A percentile compares a stretch with the other conserved stretches of the same genome.
Conservation (phyloP, 2,113 vertebrate species). For the Electrona antarctica region DNA sequence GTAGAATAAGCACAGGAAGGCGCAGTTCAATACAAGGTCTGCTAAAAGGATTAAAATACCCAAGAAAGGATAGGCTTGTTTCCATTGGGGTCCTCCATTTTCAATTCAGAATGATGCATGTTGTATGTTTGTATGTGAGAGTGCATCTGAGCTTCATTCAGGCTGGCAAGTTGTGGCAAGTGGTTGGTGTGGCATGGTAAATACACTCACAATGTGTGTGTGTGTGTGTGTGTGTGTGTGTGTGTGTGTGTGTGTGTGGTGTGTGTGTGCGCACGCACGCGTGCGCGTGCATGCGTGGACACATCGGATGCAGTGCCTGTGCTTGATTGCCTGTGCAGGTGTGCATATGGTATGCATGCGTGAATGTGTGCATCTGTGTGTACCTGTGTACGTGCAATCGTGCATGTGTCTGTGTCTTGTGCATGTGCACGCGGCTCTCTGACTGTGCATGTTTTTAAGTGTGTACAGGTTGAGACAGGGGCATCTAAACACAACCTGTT, state of each 20-base stretch:
- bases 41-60: too few relatives aligned
- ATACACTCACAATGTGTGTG: slow-evolving; percentile 42
- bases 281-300: too few relatives aligned
- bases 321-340: background rate
- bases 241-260: slow-evolving; percentile 16
- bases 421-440: background rate
- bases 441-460: slow-evolving; percentile 16
- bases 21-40: too few relatives aligned
- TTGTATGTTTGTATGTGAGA: slow-evolving; percentile 27
- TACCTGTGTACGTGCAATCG: slow-evolving; percentile 5
- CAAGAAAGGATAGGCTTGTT: too few relatives aligned
- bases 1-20: too few relatives aligned
- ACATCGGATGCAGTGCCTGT: background rate
- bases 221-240: slow-evolving; percentile 19
- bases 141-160: slow-evolving; percentile 37
- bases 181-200: slow-evolving; percentile 50
- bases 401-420: background rate
- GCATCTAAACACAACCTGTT: slow-evolving; percentile 73
- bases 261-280: background rate
- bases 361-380: background rate
- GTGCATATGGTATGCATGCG: background rate
- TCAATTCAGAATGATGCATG: slow-evolving; percentile 1
- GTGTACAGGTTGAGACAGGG: slow-evolving; percentile 72
- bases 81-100: too few relatives aligned
- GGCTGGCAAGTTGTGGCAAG: slow-evolving; percentile 61